These are phyloP conservation scores for Pycnonotus jocosus DNA, from an alignment of 2,113 vertebrate genomes.

Conservation along the genomic window DNA sequence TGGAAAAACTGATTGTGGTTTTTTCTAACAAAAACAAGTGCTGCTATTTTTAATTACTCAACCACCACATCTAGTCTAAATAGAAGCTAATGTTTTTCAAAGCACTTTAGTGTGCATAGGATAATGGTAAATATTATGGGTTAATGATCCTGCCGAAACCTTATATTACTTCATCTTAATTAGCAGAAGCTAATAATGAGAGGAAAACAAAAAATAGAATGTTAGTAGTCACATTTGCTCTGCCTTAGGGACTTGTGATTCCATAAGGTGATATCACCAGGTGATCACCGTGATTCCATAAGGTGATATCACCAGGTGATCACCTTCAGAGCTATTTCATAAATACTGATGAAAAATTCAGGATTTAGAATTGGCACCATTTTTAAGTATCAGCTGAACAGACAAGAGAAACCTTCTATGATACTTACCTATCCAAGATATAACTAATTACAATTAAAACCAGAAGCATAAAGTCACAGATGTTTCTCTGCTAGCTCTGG, in stretches of 20 bases:
- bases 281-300: too few relatives aligned
- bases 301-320: background rate
- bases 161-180: background rate
- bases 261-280: background rate
- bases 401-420: constrained; percentile 21
- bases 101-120: background rate
- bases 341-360: constrained; percentile 17
- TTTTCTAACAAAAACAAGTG: background rate
- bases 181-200: background rate
- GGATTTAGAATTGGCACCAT: background rate
- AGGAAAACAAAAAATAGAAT: background rate
- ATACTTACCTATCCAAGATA: background rate
- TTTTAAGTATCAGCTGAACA: constrained; percentile 20
- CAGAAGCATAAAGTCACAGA: background rate
- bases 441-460: constrained; percentile 51
- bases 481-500: background rate
- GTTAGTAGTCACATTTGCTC: background rate
- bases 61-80: background rate
- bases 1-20: background rate
- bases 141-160: background rate
- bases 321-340: background rate
- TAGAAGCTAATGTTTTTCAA: background rate
- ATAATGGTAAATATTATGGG: background rate
- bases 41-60: background rate
- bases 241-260: background rate